Evolutionary conservation across 1,140 invertebrate species (phyloP).

Genomic region (Lordiphosa mommai): DNA sequence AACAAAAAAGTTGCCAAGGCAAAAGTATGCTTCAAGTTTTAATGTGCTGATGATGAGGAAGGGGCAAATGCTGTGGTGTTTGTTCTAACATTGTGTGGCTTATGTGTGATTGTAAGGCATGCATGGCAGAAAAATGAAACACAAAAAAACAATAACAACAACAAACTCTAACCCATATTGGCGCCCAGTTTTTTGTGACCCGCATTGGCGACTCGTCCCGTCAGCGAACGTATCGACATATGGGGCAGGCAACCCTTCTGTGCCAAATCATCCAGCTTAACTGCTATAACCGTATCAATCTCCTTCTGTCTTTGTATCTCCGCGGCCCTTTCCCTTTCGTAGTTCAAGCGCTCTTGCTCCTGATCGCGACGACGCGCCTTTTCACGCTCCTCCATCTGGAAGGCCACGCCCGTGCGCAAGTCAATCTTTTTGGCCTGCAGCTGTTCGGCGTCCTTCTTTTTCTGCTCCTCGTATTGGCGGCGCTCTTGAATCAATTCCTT

Average conservation of each 20-base stretch:
- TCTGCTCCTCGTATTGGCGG: slow-evolving; percentile 23
- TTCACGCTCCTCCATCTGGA: slow-evolving; percentile 56
- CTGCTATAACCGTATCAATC: slow-evolving; percentile 56
- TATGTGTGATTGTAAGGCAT: slow-evolving; percentile 8
- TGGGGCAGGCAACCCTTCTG: slow-evolving; percentile 42
- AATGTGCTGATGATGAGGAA: background rate
- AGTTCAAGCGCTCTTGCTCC: slow-evolving; percentile 32
- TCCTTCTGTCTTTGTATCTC: slow-evolving; percentile 48
- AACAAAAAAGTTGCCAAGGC: slow-evolving; percentile 33
- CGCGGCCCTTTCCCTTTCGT: slow-evolving; percentile 7
- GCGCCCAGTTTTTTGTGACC: slow-evolving; percentile 30
- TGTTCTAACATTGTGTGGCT: slow-evolving; percentile 10
- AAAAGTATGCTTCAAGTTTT: slow-evolving; percentile 56
- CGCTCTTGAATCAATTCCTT: slow-evolving; percentile 33
- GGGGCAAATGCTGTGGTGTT: too few relatives aligned
- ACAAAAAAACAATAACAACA: background rate
- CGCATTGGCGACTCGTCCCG: slow-evolving; percentile 37
- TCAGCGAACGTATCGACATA: slow-evolving; percentile 24
- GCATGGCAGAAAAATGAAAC: slow-evolving; percentile 9
- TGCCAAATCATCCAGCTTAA: slow-evolving; percentile 49
- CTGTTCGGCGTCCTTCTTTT: slow-evolving; percentile 27
- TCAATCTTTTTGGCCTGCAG: slow-evolving; percentile 26
- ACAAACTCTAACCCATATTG: slow-evolving; percentile 11
- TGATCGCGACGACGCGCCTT: slow-evolving; percentile 35
- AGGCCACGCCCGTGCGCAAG: slow-evolving; percentile 33